Evolutionary conservation across 2,113 vertebrate genomes (phyloP).

Genomic region (Trogon melanurus): DNA sequence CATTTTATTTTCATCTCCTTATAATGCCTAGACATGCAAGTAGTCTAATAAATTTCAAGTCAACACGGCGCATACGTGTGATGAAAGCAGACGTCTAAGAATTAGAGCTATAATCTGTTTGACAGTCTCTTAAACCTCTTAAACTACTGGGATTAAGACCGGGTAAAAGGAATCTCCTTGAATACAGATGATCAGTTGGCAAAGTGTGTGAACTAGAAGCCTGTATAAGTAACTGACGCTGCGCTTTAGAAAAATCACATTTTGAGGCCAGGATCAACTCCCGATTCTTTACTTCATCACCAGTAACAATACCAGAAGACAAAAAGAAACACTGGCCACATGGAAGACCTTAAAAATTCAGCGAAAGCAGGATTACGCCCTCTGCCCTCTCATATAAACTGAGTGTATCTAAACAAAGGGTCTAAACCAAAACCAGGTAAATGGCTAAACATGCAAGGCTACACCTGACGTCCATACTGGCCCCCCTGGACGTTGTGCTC

Average conservation of each 20-base stretch:
- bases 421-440: not conserved
- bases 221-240: not conserved
- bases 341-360: not conserved
- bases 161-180: not conserved
- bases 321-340: not conserved
- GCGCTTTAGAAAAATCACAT: not conserved
- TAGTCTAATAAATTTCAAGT: constrained; percentile 41
- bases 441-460: not conserved
- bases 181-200: not conserved
- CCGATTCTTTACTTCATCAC: not conserved
- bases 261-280: not conserved
- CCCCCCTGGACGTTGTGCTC: not conserved
- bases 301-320: not conserved
- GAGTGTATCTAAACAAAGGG: not conserved
- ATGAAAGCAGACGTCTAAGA: constrained; percentile 22
- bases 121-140: constrained; percentile 28
- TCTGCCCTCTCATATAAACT: not conserved
- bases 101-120: constrained; percentile 39
- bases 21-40: not conserved
- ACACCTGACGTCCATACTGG: not conserved
- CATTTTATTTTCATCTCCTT: not conserved
- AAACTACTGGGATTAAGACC: not conserved
- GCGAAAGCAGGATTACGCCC: not conserved
- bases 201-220: not conserved
- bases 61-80: not conserved